Conservation (phyloP, 2,113 vertebrate species). For the Microtus richardsoni region DNA sequence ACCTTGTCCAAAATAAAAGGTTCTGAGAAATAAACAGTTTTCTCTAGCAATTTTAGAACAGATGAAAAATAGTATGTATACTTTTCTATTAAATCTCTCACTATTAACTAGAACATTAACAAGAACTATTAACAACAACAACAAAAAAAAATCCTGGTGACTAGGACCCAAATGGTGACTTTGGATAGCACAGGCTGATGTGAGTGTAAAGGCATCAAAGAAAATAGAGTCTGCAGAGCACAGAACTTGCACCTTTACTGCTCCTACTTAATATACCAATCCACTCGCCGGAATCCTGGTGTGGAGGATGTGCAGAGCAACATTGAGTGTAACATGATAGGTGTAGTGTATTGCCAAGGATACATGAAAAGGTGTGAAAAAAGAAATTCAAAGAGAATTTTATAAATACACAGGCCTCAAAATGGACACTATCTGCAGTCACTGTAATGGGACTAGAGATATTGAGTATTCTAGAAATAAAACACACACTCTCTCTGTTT, state of each 20-base stretch:
- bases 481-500: too few relatives aligned
- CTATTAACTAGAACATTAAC: neutral
- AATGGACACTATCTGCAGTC: neutral
- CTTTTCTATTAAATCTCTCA: neutral
- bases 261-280: neutral
- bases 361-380: neutral
- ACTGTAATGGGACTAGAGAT: neutral
- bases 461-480: neutral
- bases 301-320: neutral
- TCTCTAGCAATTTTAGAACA: neutral
- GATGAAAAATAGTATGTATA: neutral
- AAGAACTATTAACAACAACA: neutral
- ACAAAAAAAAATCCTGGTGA: neutral
- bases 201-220: neutral
- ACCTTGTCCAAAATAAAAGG: neutral
- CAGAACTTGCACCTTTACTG: neutral
- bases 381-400: neutral
- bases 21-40: neutral
- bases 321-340: neutral
- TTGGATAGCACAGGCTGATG: neutral
- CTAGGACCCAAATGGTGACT: neutral
- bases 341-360: neutral
- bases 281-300: neutral
- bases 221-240: neutral
- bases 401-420: neutral